Evolutionary conservation across 2,113 vertebrate species (phyloP).

Genomic region (Gorilla gorilla): DNA sequence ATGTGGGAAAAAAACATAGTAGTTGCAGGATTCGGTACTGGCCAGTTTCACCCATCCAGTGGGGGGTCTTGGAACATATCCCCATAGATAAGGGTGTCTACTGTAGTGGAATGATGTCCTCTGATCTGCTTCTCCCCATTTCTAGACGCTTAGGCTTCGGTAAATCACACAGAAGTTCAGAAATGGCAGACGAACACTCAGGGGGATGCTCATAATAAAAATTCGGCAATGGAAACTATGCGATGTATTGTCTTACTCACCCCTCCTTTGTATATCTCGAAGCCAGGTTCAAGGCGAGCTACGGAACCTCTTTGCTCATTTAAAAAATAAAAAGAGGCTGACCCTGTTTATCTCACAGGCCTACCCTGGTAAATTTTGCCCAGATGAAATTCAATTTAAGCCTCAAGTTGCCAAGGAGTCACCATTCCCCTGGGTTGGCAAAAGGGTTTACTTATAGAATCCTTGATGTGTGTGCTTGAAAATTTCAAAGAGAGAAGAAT

Average conservation of each 20-base stretch:
- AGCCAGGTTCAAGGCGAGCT: not conserved
- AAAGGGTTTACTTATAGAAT: not conserved
- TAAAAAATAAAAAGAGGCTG: not conserved
- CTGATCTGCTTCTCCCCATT: not conserved
- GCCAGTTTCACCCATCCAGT: too few relatives aligned
- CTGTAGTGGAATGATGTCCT: too few relatives aligned
- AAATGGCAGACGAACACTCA: not conserved
- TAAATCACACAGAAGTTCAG: not conserved
- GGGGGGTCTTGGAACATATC: too few relatives aligned
- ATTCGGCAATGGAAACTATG: not conserved
- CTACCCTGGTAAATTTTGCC: not conserved
- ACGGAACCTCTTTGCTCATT: not conserved
- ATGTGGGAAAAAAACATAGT: too few relatives aligned
- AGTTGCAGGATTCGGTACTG: too few relatives aligned
- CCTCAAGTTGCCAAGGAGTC: not conserved
- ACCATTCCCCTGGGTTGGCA: not conserved
- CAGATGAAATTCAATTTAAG: not conserved
- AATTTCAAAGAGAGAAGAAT: not conserved
- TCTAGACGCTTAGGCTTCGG: not conserved
- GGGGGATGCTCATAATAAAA: not conserved
- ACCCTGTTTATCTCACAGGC: not conserved
- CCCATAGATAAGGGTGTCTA: too few relatives aligned
- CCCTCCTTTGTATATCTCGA: not conserved
- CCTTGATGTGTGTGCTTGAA: not conserved
- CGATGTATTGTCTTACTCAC: too few relatives aligned